Base-by-base conservation (phyloP, 2,888 invertebrate genomes). In the Drosophila meridiana region DNA sequence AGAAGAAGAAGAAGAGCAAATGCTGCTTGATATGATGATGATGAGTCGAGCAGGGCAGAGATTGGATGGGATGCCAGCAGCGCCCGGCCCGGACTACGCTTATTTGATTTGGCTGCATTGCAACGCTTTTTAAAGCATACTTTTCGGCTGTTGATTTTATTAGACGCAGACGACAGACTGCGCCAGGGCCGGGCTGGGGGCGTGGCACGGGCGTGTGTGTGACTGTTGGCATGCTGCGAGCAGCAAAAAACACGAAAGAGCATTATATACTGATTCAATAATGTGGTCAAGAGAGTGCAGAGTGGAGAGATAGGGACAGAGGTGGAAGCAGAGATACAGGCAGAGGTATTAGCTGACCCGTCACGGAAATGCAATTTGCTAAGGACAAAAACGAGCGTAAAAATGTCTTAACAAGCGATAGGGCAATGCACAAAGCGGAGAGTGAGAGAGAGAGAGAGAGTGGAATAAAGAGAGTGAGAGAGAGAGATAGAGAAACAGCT, bases 311-410 rank as follows among this genome's bases (percentile, higher is more conserved):
- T 14, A 40, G 2, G 2, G 14, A 11, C 0, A 53, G 13, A 42
- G 26, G 20, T 20, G 20, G 20, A 20, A 20, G 14, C 30, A 8
- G 9, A 34, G 7, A 42, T 5, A 40, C 14, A 38, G n/a, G 20
- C 36, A 20, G n/a, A 32, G n/a, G 36, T 20, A 26, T 26, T 26
- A n/a, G 56, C 20, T 82, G 76, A 76, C 86, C 83, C 78, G 74
- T 69, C 78, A 75, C 82, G 92, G 85, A 92, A 91, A 91, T 91
- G 91, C 91, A 91, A 91, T 91, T 91, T 92, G 73, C 69, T 62
- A 80, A 56, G 63, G 59, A 80, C 71, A 77, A 71, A 84, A 84
- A 71, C 74, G 75, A 87, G 88, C 88, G 67, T 65, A 70, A 89
- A 87, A 89, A 85, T 85, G 80, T 76, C 88, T 81, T 83, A 89